Percentiles rank a stretch among this genome's conserved stretches.
Conservation (phyloP, 2,888 invertebrate genomes). For the Cheilosia vulpina region DNA sequence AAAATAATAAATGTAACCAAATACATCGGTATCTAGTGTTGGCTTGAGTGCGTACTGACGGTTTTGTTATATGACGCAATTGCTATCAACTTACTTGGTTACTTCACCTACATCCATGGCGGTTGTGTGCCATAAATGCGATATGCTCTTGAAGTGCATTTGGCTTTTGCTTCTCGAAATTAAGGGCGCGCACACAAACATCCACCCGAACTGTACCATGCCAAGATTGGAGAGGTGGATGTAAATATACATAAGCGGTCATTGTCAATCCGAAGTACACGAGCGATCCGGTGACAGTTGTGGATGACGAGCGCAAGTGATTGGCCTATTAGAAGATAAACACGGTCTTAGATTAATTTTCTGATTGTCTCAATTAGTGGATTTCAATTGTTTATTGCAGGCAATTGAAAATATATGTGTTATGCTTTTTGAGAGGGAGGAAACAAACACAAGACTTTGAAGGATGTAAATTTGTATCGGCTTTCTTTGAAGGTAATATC, state of each 20-base stretch:
- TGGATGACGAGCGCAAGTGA: constrained; percentile 40
- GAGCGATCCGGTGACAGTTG: constrained; percentile 6
- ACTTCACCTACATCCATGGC: constrained; percentile 13
- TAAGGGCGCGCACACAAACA: constrained; percentile 25
- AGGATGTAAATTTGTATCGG: neutral
- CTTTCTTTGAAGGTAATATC: neutral
- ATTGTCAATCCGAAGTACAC: constrained; percentile 49
- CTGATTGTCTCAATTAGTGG: constrained; percentile 67
- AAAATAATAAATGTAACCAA: constrained; percentile 28
- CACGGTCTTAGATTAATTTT: constrained; percentile 44
- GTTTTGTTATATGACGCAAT: constrained; percentile 19
- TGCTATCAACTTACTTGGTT: neutral
- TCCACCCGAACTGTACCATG: neutral
- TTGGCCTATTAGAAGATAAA: constrained; percentile 41
- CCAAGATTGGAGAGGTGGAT: neutral
- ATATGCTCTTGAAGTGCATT: constrained; percentile 56
- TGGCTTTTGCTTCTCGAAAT: constrained; percentile 42
- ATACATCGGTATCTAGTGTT: neutral
- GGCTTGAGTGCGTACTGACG: neutral
- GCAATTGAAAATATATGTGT: constrained; percentile 47
- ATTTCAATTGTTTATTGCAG: constrained; percentile 66
- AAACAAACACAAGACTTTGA: neutral
- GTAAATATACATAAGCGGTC: constrained; percentile 35
- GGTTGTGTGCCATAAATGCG: constrained; percentile 23
- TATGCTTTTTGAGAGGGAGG: constrained; percentile 19